Base-by-base conservation (phyloP, 2,113 vertebrate genomes). In the Bombycilla garrulus region DNA sequence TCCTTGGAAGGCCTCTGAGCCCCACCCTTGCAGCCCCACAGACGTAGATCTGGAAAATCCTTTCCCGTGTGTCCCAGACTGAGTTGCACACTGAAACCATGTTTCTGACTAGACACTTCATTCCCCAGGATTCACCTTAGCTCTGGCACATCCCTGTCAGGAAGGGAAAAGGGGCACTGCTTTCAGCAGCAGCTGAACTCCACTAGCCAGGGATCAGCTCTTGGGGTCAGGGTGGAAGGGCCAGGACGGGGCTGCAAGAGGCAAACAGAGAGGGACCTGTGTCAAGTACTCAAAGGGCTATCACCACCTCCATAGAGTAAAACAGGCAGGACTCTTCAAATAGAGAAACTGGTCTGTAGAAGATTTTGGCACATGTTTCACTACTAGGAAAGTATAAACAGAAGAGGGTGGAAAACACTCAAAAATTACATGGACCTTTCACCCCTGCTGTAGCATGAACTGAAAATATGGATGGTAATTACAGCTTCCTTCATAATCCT, bases 211-310 rank as follows among this genome's bases (percentile, higher is more conserved):
- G 45, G 22, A 33, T 31, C 1, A 5, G 15, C 9, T 53, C 25
- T 36, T 1, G 1, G 21, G 6, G 5, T 18, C 29, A 53, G 50
- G 24, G 48, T 2, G 2, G 29, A 13, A 16, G 15, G 5, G 8
- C 9, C 0, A 0, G 33, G 35, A 82, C 48, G n/a, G 14, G 18
- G 19, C 15, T 91, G 47, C 23, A 67, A 40, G 48, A 57, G 10
- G 20, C 2, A 5, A 13, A 13, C 36, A 40, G 12, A 11, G 23
- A 51, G 1, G 4, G 11, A 80, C 16, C 48, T 60, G 15, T 6
- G 15, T 12, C 31, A 42, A 20, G 10, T 10, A 38, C 11, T 25
- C 33, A 48, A 17, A 60, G 36, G 42, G 6, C 45, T 66, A 25
- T 9, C 24, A 26, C 33, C 35, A 28, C 17, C 12, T 71, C n/a